Base-by-base conservation (phyloP, 2,888 invertebrate species). In the Drosophila mercatorum region DNA sequence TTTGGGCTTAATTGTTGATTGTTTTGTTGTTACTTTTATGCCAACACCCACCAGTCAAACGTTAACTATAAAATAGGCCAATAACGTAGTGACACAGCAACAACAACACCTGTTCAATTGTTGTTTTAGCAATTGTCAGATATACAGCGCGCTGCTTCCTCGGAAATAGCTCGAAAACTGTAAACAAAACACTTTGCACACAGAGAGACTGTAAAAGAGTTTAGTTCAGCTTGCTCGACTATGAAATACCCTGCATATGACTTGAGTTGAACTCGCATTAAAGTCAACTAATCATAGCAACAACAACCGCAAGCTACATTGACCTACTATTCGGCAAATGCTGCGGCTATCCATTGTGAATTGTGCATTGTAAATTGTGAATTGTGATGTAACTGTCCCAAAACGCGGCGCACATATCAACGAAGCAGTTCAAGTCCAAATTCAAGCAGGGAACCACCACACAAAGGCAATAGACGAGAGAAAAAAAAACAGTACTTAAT, bases 391-490 rank as follows among this genome's bases (percentile, higher is more conserved):
- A 86, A 86, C 88, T 89, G 89, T 88, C 86, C 89, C 88, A 89
- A 85, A 85, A 89, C 83, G 76, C 88, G 74, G 78, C 85, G 83
- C 75, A 88, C 90, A 86, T 86, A 89, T 83, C 90, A 86, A 86
- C 90, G 88, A 86, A 86, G 74, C 88, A 81, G 88, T 86, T 86
- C 90, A 88, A 86, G 90, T 89, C 88, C 86, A 88, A 88, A 89
- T 85, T 82, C 72, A 72, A 78, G 59, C 67, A 71, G 74, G 88
- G 75, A 80, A 86, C 75, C 68, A 86, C 75, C 68, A 75, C 49
- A 70, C 68, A 68, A 69, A 59, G 38, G 55, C 58, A 61, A 68
- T 78, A 78, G 71, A 58, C 52, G 68, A 74, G 72, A 60, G 63
- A 67, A 22, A 28, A 22, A 28, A 68, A 52, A 51, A 34, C 31